Evolutionary conservation across 30 jellyfish, hydroid and myxozoan genomes (phyloP), one percentile per base, ranked within the genome.

Genomic region (Turritopsis dohrnii): DNA sequence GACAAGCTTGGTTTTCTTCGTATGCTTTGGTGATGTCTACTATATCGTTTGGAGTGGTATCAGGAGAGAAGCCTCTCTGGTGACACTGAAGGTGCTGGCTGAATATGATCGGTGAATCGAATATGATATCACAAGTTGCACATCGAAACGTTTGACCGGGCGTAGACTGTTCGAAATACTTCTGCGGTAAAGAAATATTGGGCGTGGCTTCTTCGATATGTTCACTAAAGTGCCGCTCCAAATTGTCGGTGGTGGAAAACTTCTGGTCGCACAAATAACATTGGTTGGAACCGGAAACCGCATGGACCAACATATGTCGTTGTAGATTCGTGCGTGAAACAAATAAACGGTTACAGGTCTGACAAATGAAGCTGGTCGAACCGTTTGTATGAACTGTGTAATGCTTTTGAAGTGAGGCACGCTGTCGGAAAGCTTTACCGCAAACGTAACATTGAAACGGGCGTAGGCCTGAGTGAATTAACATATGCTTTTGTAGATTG

Each of bases 81-180:
- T 80, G 87, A 27, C 87, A 80, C n/a, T 80, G 87, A 21, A 80
- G 81, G 65, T 80, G 87, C 53, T 80, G 87, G 0, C 79, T 80
- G 81, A 31, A 80, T n/a, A 80, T 53, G 28, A 80, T 80, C 16
- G 87, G 87, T 21, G 79, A 52, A 25, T 80, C 87, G 79, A 80
- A 80, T 19, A 52, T 21, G 53, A 80, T 80, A 26, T 53, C 87
- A 26, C 87, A 80, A 16, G 79, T 53, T 1, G 79, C 87, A 65
- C 87, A 80, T 30, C 79, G 52, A 52, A 16, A 80, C 24, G 81
- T 52, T 53, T 80, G 81, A 27, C 87, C 87, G 27, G 87, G 82
- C 4, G 81, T 79, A 20, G 79, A 30, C 29, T 80, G 83, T 53
- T 80, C 87, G 82, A 80, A 80, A 26, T 30, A 41, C 53, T 60